Conservation (phyloP, 1,140 invertebrate species). For the Palaemon carinicauda region DNA sequence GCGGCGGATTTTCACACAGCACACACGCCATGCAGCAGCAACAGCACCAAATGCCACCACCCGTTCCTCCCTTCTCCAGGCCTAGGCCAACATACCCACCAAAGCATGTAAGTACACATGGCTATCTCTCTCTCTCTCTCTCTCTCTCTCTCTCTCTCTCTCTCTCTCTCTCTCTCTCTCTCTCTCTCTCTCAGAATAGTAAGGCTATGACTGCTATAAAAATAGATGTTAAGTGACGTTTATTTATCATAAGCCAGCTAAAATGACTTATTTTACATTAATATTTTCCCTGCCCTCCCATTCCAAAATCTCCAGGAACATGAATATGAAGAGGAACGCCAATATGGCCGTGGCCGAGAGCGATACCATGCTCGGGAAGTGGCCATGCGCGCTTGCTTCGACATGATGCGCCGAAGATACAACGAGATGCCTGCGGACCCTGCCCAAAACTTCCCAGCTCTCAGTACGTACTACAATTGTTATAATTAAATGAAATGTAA, state of each 20-base stretch:
- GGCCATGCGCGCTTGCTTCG: slow-evolving; percentile 40
- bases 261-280: not conserved
- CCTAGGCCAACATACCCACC: slow-evolving; percentile 45
- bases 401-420: slow-evolving; percentile 31
- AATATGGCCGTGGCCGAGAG: not conserved
- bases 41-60: slow-evolving; percentile 39
- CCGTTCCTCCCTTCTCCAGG: slow-evolving; percentile 47
- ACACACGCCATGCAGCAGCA: not conserved
- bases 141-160: not conserved
- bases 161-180: not conserved
- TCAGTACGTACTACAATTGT: not conserved
- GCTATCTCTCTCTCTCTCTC: not conserved
- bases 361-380: slow-evolving; percentile 32
- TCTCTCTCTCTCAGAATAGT: not conserved
- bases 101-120: slow-evolving; percentile 13
- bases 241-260: not conserved
- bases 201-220: too few relatives aligned
- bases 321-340: slow-evolving; percentile 39
- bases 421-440: slow-evolving; percentile 44
- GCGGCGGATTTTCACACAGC: not conserved
- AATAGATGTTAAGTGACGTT: not conserved
- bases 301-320: slow-evolving; percentile 13
- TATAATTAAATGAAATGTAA: not conserved
- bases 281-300: not conserved
- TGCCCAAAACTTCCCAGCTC: slow-evolving; percentile 37